Evolutionary conservation across 2,797 vertebrate genomes (phyloP).

Genomic region (Acanthurus tractus): DNA sequence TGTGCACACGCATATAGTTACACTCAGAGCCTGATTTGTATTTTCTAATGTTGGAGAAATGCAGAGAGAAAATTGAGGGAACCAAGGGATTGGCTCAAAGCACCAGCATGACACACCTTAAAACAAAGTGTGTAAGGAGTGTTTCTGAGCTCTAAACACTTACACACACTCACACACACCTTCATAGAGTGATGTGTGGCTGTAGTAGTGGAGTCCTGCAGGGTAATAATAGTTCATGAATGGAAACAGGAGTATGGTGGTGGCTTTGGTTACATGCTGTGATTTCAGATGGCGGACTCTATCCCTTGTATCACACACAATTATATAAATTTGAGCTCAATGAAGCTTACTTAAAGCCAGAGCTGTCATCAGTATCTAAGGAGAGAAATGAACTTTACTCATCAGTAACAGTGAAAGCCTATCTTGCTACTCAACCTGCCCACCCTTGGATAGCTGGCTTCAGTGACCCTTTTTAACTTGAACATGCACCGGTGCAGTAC

Average conservation of each 20-base stretch:
- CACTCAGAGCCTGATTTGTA: conserved; percentile 54
- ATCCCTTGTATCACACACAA: not conserved
- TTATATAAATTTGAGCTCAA: not conserved
- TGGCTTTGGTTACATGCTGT: conserved; percentile 34
- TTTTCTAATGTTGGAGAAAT: conserved; percentile 47
- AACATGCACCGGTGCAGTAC: not conserved
- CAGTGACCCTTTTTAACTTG: too few species aligned
- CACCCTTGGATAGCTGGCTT: not conserved
- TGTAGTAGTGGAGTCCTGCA: conserved; percentile 45
- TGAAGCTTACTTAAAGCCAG: conserved; percentile 5
- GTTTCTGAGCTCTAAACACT: conserved; percentile 54
- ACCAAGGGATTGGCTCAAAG: conserved; percentile 2
- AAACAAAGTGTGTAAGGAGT: conserved; percentile 68
- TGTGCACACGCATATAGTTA: not conserved
- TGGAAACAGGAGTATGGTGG: too few species aligned
- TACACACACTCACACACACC: conserved; percentile 24
- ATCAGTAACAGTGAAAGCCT: not conserved
- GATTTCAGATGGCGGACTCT: conserved; percentile 21
- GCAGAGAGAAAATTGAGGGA: conserved; percentile 1
- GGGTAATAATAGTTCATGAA: conserved; percentile 63
- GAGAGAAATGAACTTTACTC: not conserved
- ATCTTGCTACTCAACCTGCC: not conserved
- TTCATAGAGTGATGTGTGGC: conserved; percentile 40
- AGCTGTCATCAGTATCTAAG: not conserved
- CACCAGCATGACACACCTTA: conserved; percentile 69